A percentile compares a stretch with the other conserved stretches of the same genome.
These are phyloP conservation scores for Corythornis madagascariensis DNA, from an alignment of 2,113 vertebrate species.

Conservation along the genomic window DNA sequence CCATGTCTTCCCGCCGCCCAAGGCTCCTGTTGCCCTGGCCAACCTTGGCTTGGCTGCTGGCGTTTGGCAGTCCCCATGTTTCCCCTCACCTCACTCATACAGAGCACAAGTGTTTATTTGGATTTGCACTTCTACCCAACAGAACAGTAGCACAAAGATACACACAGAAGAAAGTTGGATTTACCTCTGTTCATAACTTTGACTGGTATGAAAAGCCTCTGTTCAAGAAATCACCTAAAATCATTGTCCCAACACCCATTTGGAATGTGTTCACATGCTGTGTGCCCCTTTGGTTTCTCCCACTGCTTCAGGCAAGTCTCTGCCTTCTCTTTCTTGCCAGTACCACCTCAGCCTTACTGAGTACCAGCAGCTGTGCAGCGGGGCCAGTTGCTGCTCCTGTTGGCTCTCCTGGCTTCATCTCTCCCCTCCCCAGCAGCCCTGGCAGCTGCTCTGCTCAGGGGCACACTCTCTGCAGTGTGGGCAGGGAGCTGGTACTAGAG, in stretches of 20 bases:
- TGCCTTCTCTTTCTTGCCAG: background rate
- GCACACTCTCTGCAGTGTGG: background rate
- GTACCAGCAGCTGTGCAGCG: background rate
- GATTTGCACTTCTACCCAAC: background rate
- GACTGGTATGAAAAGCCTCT: background rate
- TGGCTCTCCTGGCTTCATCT: background rate
- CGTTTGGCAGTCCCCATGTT: background rate
- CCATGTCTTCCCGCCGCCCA: background rate
- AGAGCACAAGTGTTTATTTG: background rate
- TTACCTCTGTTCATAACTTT: background rate
- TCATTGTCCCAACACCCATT: background rate
- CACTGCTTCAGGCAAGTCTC: background rate
- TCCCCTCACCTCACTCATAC: background rate
- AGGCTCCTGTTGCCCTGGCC: fast-evolving
- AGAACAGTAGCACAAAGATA: background rate
- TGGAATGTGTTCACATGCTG: background rate
- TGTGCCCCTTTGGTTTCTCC: background rate
- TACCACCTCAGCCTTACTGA: background rate
- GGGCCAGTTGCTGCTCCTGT: background rate
- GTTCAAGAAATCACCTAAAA: background rate
- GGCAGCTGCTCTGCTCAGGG: background rate
- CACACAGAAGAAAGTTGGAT: background rate
- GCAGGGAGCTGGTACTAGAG: background rate
- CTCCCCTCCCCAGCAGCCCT: background rate
- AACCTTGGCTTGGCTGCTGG: background rate